phyloP scores from a whole-genome alignment of 2,888 invertebrate species.

The Nasonovia ribisnigri region DNA sequence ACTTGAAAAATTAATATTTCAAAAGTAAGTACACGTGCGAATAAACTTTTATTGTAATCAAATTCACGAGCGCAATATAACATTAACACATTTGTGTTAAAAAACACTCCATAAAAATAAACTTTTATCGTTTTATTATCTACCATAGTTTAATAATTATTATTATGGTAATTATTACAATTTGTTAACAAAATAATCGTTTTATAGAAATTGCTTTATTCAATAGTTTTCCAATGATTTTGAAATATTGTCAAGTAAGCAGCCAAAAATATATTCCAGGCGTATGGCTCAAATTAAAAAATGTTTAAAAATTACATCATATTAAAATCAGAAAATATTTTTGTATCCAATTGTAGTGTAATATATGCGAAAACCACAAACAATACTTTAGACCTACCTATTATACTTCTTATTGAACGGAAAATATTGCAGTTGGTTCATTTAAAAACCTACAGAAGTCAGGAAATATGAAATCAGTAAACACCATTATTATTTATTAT shows the following conservation, averaged over 20 bases:
- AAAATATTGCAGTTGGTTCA: neutral
- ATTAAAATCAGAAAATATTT: neutral
- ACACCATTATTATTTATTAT: neutral
- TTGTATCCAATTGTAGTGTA: neutral
- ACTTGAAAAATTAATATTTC: neutral
- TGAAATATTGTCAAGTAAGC: too few relatives aligned
- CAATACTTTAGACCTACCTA: neutral
- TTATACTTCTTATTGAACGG: neutral
- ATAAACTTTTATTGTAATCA: neutral
- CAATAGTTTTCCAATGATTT: too few relatives aligned
- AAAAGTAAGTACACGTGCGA: neutral
- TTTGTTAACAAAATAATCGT: neutral
- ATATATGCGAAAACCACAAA: neutral
- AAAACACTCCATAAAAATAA: neutral
- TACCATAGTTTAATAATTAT: too few relatives aligned
- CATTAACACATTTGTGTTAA: neutral
- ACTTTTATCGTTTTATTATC: neutral
- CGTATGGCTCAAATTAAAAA: too few relatives aligned
- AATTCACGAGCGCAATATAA: neutral
- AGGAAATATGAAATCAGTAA: neutral
- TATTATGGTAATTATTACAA: too few relatives aligned
- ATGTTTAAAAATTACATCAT: neutral
- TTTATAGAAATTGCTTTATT: neutral
- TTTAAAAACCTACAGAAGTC: too few relatives aligned
- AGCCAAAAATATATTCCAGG: too few relatives aligned